Percentiles rank a stretch among this genome's conserved stretches.
Evolutionary conservation across 2,113 vertebrate species (phyloP).

Genomic region (Nothoprocta pentlandii): DNA sequence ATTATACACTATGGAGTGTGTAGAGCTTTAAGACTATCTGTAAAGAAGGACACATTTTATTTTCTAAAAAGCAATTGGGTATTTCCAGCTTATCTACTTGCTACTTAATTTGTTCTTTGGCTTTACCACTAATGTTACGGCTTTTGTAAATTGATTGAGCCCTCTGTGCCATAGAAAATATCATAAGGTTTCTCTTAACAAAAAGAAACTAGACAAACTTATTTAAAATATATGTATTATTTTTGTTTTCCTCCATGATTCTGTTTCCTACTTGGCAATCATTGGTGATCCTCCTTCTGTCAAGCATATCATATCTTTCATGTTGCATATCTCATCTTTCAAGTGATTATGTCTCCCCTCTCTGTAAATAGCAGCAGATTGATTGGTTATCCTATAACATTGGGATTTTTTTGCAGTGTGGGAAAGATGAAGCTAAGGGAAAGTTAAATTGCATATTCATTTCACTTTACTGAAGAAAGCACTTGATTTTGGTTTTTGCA

Average conservation of each 20-base stretch:
- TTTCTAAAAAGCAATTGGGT: conserved; percentile 34
- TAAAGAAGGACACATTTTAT: conserved; percentile 26
- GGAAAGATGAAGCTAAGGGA: background rate
- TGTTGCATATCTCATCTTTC: background rate
- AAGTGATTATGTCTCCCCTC: background rate
- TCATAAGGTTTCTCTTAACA: background rate
- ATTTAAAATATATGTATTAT: background rate
- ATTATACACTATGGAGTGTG: conserved; percentile 24
- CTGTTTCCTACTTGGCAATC: background rate
- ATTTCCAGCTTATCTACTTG: conserved; percentile 4
- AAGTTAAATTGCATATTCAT: background rate
- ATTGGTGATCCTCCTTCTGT: background rate
- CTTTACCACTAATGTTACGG: background rate
- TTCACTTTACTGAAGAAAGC: background rate
- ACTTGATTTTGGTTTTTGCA: background rate
- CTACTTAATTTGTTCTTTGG: conserved; percentile 1
- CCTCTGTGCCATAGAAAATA: background rate
- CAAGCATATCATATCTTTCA: background rate
- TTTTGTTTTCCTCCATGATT: background rate
- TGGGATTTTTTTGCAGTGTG: background rate
- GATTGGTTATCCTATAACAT: background rate
- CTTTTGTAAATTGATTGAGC: background rate
- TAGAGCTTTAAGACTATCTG: background rate
- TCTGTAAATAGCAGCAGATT: background rate
- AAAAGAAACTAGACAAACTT: background rate